Base-by-base conservation (phyloP, 1,140 invertebrate species). In the Globodera rostochiensis region DNA sequence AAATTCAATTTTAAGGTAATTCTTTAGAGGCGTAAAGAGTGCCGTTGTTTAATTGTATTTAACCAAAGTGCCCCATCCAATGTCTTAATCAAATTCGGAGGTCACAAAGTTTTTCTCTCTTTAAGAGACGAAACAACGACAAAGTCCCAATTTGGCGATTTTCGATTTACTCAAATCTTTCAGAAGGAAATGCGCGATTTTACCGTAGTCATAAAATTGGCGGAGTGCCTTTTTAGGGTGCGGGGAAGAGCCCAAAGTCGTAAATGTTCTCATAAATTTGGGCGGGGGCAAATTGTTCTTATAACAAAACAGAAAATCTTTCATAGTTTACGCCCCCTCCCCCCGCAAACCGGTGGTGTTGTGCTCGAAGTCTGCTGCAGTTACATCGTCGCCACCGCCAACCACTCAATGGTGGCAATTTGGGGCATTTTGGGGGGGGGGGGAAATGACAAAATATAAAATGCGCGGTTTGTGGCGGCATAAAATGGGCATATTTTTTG, bases 231-330 rank as follows among this genome's bases (percentile, higher is more conserved):
- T 45, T 36, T 71, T 71, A 36, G 69, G 25, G 36, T 71, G 69
- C 25, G 25, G 46, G 69, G 69, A 6, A 36, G 69, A 36, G 46
- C 36, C 69, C n/a, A 47, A 71, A 71, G 69, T 71, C 69, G n/a
- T 71, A 71, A 71, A 71, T 71, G 69, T 71, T 64, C 57, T 64
- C 57, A 19, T 64, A 64, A 64, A 64, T 64, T 64, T 64, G 5
- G 57, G 57, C 2, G 57, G 19, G 19, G 57, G 19, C 5, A 64
- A 64, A 64, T 64, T 64, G 57, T 11, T 64, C 57, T 64, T 19
- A 64, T 64, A 64, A 64, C 57, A 64, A 64, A 64, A 64, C 57
- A 15, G 15, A 64, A 11, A 64, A n/a, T 64, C 57, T 19, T 19
- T 64, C 57, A 19, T 13, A 25, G 0, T 64, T 36, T 36, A 36